These are phyloP conservation scores for Morus bassanus DNA, from an alignment of 2,797 vertebrate genomes.

Conservation along the genomic window DNA sequence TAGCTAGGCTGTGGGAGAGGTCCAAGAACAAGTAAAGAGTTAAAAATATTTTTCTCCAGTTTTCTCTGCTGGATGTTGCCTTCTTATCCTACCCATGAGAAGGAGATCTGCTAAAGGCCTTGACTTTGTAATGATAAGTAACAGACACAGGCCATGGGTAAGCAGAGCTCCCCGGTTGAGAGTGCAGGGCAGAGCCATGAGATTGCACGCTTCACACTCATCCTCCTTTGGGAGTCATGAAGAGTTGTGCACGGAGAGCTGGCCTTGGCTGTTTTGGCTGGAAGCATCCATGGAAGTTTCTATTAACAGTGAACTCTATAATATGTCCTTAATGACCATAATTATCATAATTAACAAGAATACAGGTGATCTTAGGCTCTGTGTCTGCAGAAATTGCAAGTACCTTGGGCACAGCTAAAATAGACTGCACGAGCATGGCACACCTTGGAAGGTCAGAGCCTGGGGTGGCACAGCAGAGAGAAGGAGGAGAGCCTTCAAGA, in stretches of 20 bases:
- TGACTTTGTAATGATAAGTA: background rate
- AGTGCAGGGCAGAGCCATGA: background rate
- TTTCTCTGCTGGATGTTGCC: background rate
- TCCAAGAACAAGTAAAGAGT: background rate
- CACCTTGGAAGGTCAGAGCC: background rate
- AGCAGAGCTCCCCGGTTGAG: background rate
- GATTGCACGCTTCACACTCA: background rate
- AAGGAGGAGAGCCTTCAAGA: background rate
- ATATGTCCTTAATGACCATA: background rate
- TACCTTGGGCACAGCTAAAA: background rate
- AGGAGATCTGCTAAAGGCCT: background rate
- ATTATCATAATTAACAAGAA: background rate
- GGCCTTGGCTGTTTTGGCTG: background rate
- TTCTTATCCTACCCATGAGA: background rate
- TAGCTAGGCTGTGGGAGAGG: background rate
- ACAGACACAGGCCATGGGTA: rapidly evolving
- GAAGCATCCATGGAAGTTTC: background rate
- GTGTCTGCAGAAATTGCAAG: background rate
- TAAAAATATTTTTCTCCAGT: background rate
- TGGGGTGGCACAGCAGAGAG: background rate
- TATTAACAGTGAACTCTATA: background rate
- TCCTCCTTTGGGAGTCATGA: background rate
- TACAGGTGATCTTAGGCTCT: background rate
- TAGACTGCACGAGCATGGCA: background rate
- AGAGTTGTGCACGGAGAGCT: background rate